Evolutionary conservation across 2,113 vertebrate genomes (phyloP).

Genomic region (Hypocryptadius cinnamomeus): DNA sequence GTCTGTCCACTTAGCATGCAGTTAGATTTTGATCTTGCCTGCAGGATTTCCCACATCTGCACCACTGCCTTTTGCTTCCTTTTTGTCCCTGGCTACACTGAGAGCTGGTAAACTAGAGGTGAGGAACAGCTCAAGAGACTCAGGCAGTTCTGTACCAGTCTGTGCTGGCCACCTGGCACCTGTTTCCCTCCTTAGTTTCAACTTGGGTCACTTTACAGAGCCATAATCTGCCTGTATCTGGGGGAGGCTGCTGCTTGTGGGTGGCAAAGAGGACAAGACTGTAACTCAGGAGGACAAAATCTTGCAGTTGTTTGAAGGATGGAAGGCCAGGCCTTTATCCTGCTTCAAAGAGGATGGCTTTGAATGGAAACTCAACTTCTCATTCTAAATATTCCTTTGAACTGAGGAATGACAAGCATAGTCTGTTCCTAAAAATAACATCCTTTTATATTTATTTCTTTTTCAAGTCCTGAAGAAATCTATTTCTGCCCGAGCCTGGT

Average conservation of each 20-base stretch:
- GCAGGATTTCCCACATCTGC: background rate
- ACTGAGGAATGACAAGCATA: background rate
- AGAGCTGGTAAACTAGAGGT: background rate
- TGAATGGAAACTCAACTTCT: conserved; percentile 48
- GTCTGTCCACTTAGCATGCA: background rate
- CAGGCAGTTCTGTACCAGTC: background rate
- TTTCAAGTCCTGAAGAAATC: background rate
- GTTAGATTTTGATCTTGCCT: background rate
- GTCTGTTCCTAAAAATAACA: conserved; percentile 6
- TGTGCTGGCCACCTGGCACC: conserved; percentile 20
- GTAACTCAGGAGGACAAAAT: conserved; percentile 35
- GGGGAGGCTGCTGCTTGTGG: conserved; percentile 2
- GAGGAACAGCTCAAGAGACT: background rate
- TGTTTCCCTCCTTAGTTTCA: conserved; percentile 18
- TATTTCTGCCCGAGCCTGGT: background rate
- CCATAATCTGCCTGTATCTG: background rate
- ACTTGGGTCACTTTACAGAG: conserved; percentile 37
- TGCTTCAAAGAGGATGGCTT: conserved; percentile 50
- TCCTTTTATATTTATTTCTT: background rate
- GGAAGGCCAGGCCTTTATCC: conserved; percentile 19
- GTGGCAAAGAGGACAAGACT: background rate
- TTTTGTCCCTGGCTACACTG: background rate
- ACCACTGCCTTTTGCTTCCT: background rate
- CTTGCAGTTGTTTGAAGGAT: conserved; percentile 46
- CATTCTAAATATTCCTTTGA: conserved; percentile 36